These are phyloP conservation scores for Aphelinus atriplicis DNA, from an alignment of 1,140 invertebrate genomes.

Conservation along the genomic window DNA sequence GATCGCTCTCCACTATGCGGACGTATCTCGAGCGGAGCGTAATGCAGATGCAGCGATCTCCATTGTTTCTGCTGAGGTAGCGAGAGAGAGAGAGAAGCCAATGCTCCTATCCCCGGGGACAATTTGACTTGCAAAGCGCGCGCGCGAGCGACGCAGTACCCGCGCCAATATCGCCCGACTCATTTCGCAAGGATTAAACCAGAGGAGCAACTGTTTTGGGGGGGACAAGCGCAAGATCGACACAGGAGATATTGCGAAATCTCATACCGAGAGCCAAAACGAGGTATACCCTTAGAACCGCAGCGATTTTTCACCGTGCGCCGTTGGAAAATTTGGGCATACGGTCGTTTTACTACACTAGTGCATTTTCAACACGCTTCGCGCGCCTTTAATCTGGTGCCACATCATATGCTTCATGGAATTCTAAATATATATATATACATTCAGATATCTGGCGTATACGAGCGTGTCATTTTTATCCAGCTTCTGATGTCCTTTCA, in stretches of 20 bases:
- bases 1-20: slow-evolving; percentile 5
- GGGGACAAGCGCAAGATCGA: slow-evolving; percentile 10
- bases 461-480: no score
- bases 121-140: slow-evolving; percentile 62
- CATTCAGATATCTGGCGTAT: no score
- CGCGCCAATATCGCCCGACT: background rate
- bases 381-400: no score
- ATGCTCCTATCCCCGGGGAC: slow-evolving; percentile 45
- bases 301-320: no score
- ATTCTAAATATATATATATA: no score
- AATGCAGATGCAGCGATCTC: background rate
- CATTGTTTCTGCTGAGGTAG: slow-evolving; percentile 42
- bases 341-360: no score
- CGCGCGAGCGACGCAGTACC: background rate
- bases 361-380: no score
- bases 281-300: no score
- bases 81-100: background rate
- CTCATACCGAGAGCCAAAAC: background rate
- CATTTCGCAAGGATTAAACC: slow-evolving; percentile 25
- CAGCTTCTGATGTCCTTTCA: no score
- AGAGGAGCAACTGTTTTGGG: no score
- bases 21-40: background rate
- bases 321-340: no score
- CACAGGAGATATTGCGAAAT: slow-evolving; percentile 23
- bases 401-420: no score